Evolutionary conservation across 2,888 invertebrate species (phyloP).

Genomic region (Parthenolecanium corni): DNA sequence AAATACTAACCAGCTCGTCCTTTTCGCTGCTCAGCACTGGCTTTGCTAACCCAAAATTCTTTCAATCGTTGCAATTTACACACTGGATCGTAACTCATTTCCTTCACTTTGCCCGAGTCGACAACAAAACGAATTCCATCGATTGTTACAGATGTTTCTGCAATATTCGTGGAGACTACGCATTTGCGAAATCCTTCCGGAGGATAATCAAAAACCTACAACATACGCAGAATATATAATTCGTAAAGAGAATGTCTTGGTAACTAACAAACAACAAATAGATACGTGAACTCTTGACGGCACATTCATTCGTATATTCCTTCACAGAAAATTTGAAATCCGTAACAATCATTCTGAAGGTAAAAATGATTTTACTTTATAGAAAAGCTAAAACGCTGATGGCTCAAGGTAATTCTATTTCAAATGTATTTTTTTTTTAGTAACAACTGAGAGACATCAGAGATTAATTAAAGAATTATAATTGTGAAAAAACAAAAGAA

Average conservation of each 20-base stretch:
- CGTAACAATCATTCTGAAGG: no score
- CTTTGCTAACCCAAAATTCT: slow-evolving; percentile 95
- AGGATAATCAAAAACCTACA: slow-evolving; percentile 79
- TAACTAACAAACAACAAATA: no score
- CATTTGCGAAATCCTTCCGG: slow-evolving; percentile 92
- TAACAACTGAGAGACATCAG: background rate
- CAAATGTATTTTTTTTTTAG: no score
- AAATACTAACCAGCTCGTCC: slow-evolving; percentile 59
- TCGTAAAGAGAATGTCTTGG: no score
- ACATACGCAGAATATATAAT: no score
- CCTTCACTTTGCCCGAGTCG: slow-evolving; percentile 91
- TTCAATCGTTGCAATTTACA: slow-evolving; percentile 82
- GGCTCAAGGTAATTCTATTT: no score
- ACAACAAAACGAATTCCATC: slow-evolving; percentile 95
- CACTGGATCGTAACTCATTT: slow-evolving; percentile 88
- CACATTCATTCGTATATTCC: no score
- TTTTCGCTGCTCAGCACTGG: slow-evolving; percentile 92
- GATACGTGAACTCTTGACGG: no score
- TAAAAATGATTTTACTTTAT: no score
- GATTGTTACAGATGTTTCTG: slow-evolving; percentile 96
- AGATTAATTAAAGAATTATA: background rate
- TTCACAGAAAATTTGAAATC: no score
- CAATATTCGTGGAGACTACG: slow-evolving; percentile 94
- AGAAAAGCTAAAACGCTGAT: no score
- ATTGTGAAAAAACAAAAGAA: no score